Evolutionary conservation across 2,797 vertebrate genomes (phyloP), one percentile per base, ranked within the genome.

Genomic region (Anas flavirostris): DNA sequence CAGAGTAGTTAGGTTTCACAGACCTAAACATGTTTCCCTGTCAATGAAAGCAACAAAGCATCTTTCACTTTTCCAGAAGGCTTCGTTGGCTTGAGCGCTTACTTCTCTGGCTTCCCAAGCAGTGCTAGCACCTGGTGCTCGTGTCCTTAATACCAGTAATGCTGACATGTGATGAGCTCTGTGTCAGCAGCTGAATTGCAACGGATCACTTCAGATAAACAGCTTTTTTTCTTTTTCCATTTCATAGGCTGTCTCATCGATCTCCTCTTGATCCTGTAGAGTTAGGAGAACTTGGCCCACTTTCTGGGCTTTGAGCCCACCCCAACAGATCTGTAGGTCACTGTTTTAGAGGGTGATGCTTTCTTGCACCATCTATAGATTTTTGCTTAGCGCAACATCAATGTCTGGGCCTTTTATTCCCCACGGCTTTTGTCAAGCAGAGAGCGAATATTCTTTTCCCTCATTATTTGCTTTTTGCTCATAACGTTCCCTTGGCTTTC

Each of bases 341-440:
- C 81, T 89, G 78, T 85, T 88, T 75, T 91, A 82, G 85, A 94
- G 83, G 84, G 39, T 94, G 93, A 84, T 89, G 90, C 84, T 94
- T 79, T 93, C 95, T 90, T 97, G 83, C 31, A 89, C 90, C 69
- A 69, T 56, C 52, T 79, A 95, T 85, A 91, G 92, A 93, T 95
- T 96, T 96, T 93, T 90, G 90, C 80, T 88, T 90, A 91, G 68
- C 77, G 26, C 46, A 73, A 33, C 79, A 91, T 88, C 87, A 85
- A 39, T 87, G 74, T 67, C 56, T 89, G 58, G 41, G 41, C 73
- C 50, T 95, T 93, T 88, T 77, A 95, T 69, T 82, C 63, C 43
- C 70, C 37, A 16, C 67, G 48, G 80, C 87, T 96, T 94, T 88
- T 91, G 73, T 80, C 41, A 83, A 60, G 46, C 23, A 37, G 69